Conservation (phyloP, 2,113 vertebrate genomes). For the Alosa alosa region DNA sequence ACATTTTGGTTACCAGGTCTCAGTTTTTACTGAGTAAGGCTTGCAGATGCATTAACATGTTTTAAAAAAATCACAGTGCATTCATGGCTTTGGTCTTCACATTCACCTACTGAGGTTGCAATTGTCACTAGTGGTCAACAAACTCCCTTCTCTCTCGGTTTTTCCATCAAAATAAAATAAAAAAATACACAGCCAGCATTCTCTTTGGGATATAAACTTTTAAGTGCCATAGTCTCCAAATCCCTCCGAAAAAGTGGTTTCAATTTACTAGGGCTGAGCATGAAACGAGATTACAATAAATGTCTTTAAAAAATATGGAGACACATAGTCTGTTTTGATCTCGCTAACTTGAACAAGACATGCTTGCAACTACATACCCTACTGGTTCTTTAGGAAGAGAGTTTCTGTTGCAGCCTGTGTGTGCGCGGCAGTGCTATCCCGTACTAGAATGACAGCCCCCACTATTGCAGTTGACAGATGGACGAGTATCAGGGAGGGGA, state of each 20-base stretch:
- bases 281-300: conserved; percentile 29
- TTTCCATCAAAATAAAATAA: conserved; percentile 40
- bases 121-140: conserved; percentile 75
- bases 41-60: conserved; percentile 55
- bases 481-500: neutral
- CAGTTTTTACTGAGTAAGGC: conserved; percentile 49
- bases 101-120: conserved; percentile 78
- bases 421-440: neutral
- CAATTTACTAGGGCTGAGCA: conserved; percentile 41
- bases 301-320: conserved; percentile 16
- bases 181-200: conserved; percentile 47
- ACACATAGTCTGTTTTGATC: conserved; percentile 4
- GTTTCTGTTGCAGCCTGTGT: neutral
- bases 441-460: neutral
- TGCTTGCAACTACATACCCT: neutral
- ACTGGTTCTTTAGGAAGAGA: neutral
- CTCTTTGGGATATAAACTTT: conserved; percentile 59
- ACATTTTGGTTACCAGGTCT: conserved; percentile 38
- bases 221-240: conserved; percentile 43
- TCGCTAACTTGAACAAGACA: conserved; percentile 1
- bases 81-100: conserved; percentile 77
- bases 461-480: neutral
- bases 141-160: conserved; percentile 49
- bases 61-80: conserved; percentile 71
- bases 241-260: conserved; percentile 41